Percentiles rank a stretch among this genome's conserved stretches.
These are phyloP conservation scores for Thera obeliscata DNA, from an alignment of 2,888 invertebrate genomes.

Conservation along the genomic window DNA sequence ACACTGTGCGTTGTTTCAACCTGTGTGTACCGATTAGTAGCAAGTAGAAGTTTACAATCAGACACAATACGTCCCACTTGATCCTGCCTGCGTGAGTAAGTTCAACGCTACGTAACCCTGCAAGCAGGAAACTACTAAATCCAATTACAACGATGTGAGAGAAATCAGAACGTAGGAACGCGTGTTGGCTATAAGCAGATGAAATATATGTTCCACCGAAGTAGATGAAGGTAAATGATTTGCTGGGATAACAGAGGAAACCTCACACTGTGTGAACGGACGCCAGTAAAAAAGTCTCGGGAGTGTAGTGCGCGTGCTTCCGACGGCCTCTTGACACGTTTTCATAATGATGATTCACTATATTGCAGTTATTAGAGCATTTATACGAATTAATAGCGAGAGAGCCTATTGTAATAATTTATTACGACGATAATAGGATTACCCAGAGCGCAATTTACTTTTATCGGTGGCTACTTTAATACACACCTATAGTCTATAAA, in stretches of 20 bases:
- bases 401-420: constrained; percentile 38
- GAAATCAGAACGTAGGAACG: constrained; percentile 36
- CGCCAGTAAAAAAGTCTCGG: constrained; percentile 39
- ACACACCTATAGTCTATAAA: constrained; percentile 27
- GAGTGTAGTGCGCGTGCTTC: constrained; percentile 49
- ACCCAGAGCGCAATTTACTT: constrained; percentile 34
- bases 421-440: constrained; percentile 36
- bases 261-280: constrained; percentile 25
- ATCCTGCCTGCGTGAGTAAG: constrained; percentile 44
- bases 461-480: constrained; percentile 31
- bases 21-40: constrained; percentile 45
- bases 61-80: constrained; percentile 50
- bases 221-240: constrained; percentile 40
- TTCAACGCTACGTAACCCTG: constrained; percentile 45
- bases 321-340: constrained; percentile 66
- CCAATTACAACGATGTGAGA: constrained; percentile 47
- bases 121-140: constrained; percentile 53
- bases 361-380: constrained; percentile 62
- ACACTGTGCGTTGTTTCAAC: constrained; percentile 34
- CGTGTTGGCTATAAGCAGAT: constrained; percentile 24
- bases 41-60: constrained; percentile 47
- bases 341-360: constrained; percentile 68
- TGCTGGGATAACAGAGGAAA: constrained; percentile 23
- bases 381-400: constrained; percentile 53
- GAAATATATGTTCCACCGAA: constrained; percentile 40